Conservation (phyloP, 2,888 invertebrate genomes). For the Marronus borbonicus region DNA sequence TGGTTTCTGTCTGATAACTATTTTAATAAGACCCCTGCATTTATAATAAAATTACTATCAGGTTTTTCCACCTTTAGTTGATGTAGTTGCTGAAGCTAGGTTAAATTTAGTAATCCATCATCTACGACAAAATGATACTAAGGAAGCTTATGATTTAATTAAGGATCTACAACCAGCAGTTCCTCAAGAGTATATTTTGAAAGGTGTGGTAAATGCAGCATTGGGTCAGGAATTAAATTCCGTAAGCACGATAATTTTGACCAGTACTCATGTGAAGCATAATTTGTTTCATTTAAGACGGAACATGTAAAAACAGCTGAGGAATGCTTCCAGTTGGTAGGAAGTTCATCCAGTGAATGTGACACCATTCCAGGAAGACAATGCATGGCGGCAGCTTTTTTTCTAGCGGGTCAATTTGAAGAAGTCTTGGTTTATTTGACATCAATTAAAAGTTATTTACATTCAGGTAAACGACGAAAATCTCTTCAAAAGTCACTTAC, state of each 20-base stretch:
- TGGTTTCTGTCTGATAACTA: slow-evolving; percentile 23
- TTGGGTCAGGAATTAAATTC: slow-evolving; percentile 94
- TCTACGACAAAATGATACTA: slow-evolving; percentile 88
- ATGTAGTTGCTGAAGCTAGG: slow-evolving; percentile 96
- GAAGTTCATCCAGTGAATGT: slow-evolving; percentile 96
- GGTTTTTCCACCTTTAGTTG: slow-evolving; percentile 89
- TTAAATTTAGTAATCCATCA: slow-evolving; percentile 96
- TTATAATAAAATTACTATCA: slow-evolving; percentile 57
- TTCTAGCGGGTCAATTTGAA: slow-evolving; percentile 94
- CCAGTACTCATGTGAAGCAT: background rate
- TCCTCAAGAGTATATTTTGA: slow-evolving; percentile 96
- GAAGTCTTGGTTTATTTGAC: slow-evolving; percentile 97
- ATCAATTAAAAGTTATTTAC: slow-evolving; percentile 96
- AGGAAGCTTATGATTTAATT: slow-evolving; percentile 90
- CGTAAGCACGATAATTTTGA: slow-evolving; percentile 73
- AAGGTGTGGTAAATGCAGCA: slow-evolving; percentile 95
- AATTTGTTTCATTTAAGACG: slow-evolving; percentile 75
- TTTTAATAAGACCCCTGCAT: background rate
- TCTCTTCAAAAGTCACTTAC: too few relatives aligned
- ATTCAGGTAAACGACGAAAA: slow-evolving; percentile 62
- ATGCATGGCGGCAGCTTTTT: slow-evolving; percentile 98
- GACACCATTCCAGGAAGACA: slow-evolving; percentile 98
- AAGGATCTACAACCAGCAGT: slow-evolving; percentile 94
- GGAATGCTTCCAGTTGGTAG: slow-evolving; percentile 96
- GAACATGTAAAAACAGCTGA: slow-evolving; percentile 96